A percentile compares a stretch with the other conserved stretches of the same genome.
Conservation (phyloP, 1,140 invertebrate species). For the Neuroterus valhalla region DNA sequence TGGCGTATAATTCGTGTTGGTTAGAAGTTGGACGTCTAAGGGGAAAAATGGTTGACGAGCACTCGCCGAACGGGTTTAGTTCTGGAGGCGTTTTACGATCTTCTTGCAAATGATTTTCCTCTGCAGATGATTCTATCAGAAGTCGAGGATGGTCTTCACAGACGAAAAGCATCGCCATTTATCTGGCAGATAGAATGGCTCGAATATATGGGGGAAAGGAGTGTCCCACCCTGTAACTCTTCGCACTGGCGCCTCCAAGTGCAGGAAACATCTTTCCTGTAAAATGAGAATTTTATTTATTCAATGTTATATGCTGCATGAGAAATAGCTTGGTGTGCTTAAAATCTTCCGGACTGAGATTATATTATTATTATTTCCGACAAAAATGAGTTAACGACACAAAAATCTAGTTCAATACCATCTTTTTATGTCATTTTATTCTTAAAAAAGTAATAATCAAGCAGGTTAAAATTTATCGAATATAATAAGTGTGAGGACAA, state of each 20-base stretch:
- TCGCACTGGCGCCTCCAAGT: conserved; percentile 93
- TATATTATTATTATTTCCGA: too few species aligned
- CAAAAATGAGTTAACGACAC: too few species aligned
- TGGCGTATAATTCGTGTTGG: neutral
- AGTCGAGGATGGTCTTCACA: conserved; percentile 85
- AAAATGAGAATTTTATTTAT: conserved; percentile 38
- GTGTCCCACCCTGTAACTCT: conserved; percentile 98
- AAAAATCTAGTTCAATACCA: too few species aligned
- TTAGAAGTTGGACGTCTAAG: neutral
- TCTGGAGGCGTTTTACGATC: neutral
- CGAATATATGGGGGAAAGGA: conserved; percentile 97
- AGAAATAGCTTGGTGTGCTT: too few species aligned
- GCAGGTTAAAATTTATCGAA: too few species aligned
- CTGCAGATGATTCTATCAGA: conserved; percentile 74
- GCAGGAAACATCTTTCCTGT: conserved; percentile 94
- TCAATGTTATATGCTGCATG: neutral
- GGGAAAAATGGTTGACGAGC: neutral
- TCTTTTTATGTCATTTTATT: too few species aligned
- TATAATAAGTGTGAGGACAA: too few species aligned
- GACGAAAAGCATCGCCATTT: conserved; percentile 94
- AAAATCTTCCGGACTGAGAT: too few species aligned
- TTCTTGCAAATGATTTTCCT: conserved; percentile 10
- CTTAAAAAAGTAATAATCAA: too few species aligned
- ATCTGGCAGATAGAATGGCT: conserved; percentile 96
- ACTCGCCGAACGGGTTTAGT: neutral